Evolutionary conservation across 2,888 invertebrate species (phyloP), one percentile per base, ranked within the genome.

Genomic region (Exephanes ischioxanthus): DNA sequence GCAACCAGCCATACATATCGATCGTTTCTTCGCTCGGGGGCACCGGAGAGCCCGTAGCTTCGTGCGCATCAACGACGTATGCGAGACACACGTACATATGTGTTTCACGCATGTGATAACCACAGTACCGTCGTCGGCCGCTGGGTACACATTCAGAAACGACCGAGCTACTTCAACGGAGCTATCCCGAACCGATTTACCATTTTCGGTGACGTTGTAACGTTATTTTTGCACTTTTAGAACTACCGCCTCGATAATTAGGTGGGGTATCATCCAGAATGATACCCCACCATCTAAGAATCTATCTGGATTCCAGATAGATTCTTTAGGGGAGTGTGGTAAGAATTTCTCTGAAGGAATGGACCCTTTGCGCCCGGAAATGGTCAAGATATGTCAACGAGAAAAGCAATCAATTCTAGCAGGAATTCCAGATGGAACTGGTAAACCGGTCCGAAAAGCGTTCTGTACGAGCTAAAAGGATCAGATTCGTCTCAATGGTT

Each of bases 1-100:
- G 16, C 80, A 80, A 72, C 72, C 66, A 80, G 70, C 58, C 68
- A 48, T 79, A 58, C 51, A 80, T 80, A 80, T 80, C 80, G 80
- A 80, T 80, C 80, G 80, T n/a, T 80, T 80, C 72, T 66, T 80
- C 72, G 51, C 51, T 78, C 61, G 63, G 51, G 48, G 37, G 51
- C 37, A 76, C 53, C 19, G 55, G 68, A 45, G 61, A 45, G 61
- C 48, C 53, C 26, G 53, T 14, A 55, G 19, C 19, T 30, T 33
- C 58, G 30, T 70, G 19, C 51, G 30, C 58, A 48, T 70, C 45
- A 9, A 19, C 14, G 0, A 0, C n/a, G 30, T 41, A 30, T 7
- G 6, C 68, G 30, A 78, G 45, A 22, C 48, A 78, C 55, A 78
- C 68, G 45, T 41, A 41, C 11, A 58, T 9, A 16, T 67, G 58